Evolutionary conservation across 2,888 invertebrate genomes (phyloP).

Genomic region (Exocentrus adspersus): DNA sequence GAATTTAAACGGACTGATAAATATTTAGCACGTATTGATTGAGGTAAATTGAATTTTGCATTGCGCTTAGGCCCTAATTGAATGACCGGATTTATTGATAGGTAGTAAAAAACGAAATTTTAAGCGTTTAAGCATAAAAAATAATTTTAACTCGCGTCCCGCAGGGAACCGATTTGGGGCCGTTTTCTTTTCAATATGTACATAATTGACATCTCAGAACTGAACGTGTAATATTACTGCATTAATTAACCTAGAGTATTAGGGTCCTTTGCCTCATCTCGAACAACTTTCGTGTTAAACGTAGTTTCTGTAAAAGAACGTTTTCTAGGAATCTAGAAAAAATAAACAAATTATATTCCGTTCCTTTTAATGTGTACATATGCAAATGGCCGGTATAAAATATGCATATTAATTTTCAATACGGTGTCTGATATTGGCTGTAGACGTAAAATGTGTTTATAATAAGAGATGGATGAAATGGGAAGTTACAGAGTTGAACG

Average conservation of each 20-base stretch:
- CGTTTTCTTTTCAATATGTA: too few relatives aligned
- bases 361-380: conserved; percentile 18
- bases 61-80: too few relatives aligned
- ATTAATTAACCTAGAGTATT: too few relatives aligned
- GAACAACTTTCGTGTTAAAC: neutral
- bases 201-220: too few relatives aligned
- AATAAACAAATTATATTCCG: conserved; percentile 6
- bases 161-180: too few relatives aligned
- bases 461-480: conserved; percentile 24
- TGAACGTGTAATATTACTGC: too few relatives aligned
- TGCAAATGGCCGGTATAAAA: conserved; percentile 25
- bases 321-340: conserved; percentile 11
- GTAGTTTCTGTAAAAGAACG: neutral
- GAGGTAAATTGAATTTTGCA: too few relatives aligned
- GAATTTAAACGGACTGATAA: neutral
- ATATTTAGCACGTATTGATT: neutral
- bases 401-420: conserved; percentile 26
- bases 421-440: conserved; percentile 22
- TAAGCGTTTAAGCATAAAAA: too few relatives aligned
- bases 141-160: too few relatives aligned
- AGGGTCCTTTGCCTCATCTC: too few relatives aligned
- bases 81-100: too few relatives aligned
- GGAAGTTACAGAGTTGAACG: conserved; percentile 24
- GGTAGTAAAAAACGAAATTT: too few relatives aligned
- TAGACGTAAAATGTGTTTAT: conserved; percentile 26